Percentiles rank a stretch among this genome's conserved stretches.
Conservation (phyloP, 2,888 invertebrate genomes). For the Dexiosoma caninum region DNA sequence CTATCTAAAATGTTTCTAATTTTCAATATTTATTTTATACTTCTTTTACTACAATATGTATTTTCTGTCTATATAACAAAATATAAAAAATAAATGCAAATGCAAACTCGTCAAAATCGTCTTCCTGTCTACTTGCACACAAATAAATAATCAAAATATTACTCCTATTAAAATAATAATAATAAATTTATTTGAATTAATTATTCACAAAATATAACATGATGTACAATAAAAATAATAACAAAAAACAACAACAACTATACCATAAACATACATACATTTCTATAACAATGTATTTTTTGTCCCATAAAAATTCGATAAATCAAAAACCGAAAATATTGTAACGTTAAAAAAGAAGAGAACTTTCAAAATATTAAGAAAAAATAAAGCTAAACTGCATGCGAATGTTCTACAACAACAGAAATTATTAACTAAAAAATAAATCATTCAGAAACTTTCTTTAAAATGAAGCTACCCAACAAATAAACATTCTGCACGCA, state of each 20-base stretch:
- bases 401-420: slow-evolving; percentile 29
- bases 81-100: slow-evolving; percentile 5
- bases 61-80: slow-evolving; percentile 51
- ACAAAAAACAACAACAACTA: slow-evolving; percentile 13
- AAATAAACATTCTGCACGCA: slow-evolving; percentile 7
- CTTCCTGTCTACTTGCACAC: slow-evolving; percentile 67
- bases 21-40: slow-evolving; percentile 71
- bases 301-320: background rate
- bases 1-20: slow-evolving; percentile 70
- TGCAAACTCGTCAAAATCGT: slow-evolving; percentile 59
- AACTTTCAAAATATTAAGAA: slow-evolving; percentile 43
- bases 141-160: slow-evolving; percentile 13
- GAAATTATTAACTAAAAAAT: slow-evolving; percentile 4
- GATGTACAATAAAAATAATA: slow-evolving; percentile 29
- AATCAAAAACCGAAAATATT: background rate
- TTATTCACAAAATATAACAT: slow-evolving; percentile 7
- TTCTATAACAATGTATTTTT: slow-evolving; percentile 13
- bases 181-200: slow-evolving; percentile 27
- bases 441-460: background rate
- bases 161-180: slow-evolving; percentile 37
- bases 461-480: slow-evolving; percentile 12
- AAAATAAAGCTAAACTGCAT: slow-evolving; percentile 21
- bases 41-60: slow-evolving; percentile 68
- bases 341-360: slow-evolving; percentile 31
- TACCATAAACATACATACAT: slow-evolving; percentile 33